Conservation (phyloP, 2,888 invertebrate species). For the Mesochorus sp. region DNA sequence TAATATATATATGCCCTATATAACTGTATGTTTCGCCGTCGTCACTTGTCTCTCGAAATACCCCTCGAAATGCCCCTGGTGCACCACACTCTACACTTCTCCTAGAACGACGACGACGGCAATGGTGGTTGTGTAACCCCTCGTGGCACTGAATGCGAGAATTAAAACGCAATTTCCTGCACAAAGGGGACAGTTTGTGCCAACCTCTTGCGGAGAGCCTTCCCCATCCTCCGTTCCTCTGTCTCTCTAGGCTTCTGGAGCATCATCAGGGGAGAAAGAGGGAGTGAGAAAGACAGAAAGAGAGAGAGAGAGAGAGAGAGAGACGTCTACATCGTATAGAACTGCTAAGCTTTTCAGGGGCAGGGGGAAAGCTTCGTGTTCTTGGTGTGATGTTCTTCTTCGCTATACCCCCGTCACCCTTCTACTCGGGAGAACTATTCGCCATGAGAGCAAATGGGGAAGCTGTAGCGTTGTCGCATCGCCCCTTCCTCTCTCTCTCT, state of each 20-base stretch:
- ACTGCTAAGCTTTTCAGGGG: conserved; percentile 24
- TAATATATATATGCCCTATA: not conserved
- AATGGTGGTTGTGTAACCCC: conserved; percentile 65
- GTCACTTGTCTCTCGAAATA: conserved; percentile 39
- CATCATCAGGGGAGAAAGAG: conserved; percentile 1
- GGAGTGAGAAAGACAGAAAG: not conserved
- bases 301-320: conserved; percentile 28
- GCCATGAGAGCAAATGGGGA: conserved; percentile 46
- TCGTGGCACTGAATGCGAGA: conserved; percentile 78
- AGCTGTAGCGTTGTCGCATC: conserved; percentile 40
- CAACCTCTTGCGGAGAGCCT: conserved; percentile 67
- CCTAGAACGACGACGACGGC: not conserved
- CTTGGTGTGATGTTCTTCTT: conserved; percentile 47
- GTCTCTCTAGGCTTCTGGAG: conserved; percentile 38
- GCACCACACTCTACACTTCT: conserved; percentile 6
- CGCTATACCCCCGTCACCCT: not conserved
- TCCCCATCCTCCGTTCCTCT: conserved; percentile 53
- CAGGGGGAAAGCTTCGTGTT: conserved; percentile 41
- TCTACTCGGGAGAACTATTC: conserved; percentile 22
- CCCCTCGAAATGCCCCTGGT: not conserved
- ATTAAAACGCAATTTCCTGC: conserved; percentile 82
- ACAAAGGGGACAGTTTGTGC: conserved; percentile 81
- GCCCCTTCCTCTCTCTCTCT: conserved; percentile 9
- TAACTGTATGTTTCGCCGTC: conserved; percentile 27
- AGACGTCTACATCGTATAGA: conserved; percentile 8